Conservation (phyloP, 2,797 vertebrate species). For the Sebastes goodei region DNA sequence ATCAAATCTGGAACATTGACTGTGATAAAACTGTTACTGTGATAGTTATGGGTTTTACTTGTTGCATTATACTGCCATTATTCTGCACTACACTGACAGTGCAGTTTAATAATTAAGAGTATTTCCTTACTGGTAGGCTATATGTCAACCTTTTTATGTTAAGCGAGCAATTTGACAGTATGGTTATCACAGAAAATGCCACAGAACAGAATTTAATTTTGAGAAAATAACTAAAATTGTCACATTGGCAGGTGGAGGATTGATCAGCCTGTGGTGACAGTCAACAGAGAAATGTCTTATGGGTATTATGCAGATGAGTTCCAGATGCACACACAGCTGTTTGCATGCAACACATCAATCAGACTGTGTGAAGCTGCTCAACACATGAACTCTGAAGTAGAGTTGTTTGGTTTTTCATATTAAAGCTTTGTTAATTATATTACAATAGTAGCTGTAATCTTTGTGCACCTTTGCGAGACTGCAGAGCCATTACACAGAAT, state of each 20-base stretch:
- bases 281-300: conserved; percentile 9
- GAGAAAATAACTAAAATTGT: neutral
- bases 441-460: neutral
- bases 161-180: neutral
- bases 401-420: neutral
- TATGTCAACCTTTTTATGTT: neutral
- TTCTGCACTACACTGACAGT: neutral
- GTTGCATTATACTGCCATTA: neutral
- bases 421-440: neutral
- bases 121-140: neutral
- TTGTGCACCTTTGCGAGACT: neutral
- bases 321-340: conserved; percentile 47
- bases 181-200: neutral
- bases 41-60: neutral
- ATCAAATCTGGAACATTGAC: too few relatives aligned
- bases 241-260: neutral
- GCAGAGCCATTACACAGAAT: neutral
- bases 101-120: neutral
- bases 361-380: neutral
- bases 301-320: conserved; percentile 42
- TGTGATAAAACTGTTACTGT: too few relatives aligned
- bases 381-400: neutral
- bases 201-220: neutral
- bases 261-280: conserved; percentile 4
- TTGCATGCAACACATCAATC: conserved; percentile 31